phyloP scores from a whole-genome alignment of 1,140 invertebrate species.

The Argopecten irradians region DNA sequence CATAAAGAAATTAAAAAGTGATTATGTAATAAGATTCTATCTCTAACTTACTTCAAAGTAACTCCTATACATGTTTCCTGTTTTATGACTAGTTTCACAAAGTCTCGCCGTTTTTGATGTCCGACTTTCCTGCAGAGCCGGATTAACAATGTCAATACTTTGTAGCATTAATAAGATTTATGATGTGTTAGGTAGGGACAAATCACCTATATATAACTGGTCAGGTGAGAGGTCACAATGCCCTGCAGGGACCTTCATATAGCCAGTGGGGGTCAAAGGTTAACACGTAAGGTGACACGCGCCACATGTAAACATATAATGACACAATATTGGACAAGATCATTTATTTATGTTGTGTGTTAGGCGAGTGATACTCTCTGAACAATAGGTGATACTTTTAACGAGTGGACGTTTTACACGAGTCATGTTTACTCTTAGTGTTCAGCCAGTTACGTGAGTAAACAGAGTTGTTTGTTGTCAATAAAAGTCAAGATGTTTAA shows the following conservation, averaged over 20 bases:
- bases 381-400: background rate
- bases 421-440: background rate
- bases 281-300: constrained; percentile 7
- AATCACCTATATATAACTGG: background rate
- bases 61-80: background rate
- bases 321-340: background rate
- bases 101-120: background rate
- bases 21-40: background rate
- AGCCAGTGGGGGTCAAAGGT: constrained; percentile 3
- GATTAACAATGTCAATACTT: background rate
- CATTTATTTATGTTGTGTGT: background rate
- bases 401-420: background rate
- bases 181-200: background rate
- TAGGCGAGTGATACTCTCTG: background rate
- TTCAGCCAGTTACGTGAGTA: background rate
- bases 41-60: background rate
- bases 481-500: constrained; percentile 1
- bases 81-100: background rate
- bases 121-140: background rate
- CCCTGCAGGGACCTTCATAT: background rate
- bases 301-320: background rate
- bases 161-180: background rate
- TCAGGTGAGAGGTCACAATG: background rate
- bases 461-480: background rate
- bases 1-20: background rate